Base-by-base conservation (phyloP, 30 jellyfish, hydroid and myxozoan species). In the Phacellophora camtschatica region DNA sequence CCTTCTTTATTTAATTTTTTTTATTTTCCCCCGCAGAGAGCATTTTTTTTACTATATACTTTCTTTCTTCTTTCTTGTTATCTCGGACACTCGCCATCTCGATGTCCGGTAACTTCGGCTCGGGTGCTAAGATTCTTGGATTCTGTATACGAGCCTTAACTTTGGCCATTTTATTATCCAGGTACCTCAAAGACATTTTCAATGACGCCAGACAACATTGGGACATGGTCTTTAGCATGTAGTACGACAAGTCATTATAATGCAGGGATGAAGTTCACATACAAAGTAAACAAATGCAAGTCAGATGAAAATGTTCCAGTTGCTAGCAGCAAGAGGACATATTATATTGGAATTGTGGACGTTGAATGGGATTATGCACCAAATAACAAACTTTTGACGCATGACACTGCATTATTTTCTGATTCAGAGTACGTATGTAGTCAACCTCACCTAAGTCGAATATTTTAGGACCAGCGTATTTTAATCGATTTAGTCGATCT, bases 311-410 rank as follows among this genome's bases (percentile, higher is more conserved):
- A 45, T 15, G 31, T 46, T 8, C 18, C 31, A 16, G 59, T 16
- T 22, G 59, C 51, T 3, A 39, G 35, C 0, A 37, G 27, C 3
- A 61, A 18, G 15, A 48, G 88, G 41, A 72, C 25, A 20, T 84
- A 71, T 49, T 72, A 22, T 88, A 84, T 84, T 61, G 95, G 88
- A 16, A 61, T 72, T 41, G 79, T 70, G 2, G 95, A 84, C 49
- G 51, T 29, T 4, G 95, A 84, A 18, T 84, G 95, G 95, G 78
- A 84, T 42, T 84, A 84, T 32, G 95, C 95, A 24, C 88, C 84
- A 22, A 84, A 39, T 51, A 71, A 84, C 46, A 51, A 41, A 27
- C 72, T 27, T 3, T 16, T 55, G 82, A 80, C 91, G n/a, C 13
- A 46, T n/a, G 84, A 65, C 16, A 57, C 22, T 0, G 69, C 6